phyloP scores from a whole-genome alignment of 2,113 vertebrate species.

The Nematolebias whitei region DNA sequence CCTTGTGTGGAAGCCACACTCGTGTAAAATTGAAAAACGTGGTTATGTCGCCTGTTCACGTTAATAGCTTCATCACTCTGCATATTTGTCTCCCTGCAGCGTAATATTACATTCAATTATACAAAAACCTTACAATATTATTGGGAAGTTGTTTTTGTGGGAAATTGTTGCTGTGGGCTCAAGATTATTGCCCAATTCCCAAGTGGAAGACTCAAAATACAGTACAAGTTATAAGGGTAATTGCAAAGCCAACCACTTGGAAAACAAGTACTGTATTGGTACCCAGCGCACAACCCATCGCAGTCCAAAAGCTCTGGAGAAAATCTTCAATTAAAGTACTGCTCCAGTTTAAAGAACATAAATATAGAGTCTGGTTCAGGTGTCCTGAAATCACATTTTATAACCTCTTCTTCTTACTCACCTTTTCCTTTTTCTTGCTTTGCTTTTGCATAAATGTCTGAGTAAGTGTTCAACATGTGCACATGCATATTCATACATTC shows the following conservation, averaged over 20 bases:
- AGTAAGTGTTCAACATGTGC: slow-evolving; percentile 38
- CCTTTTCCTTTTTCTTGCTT: slow-evolving; percentile 10
- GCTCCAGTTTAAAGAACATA: slow-evolving; percentile 34
- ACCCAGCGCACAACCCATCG: slow-evolving; percentile 42
- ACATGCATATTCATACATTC: slow-evolving; percentile 59
- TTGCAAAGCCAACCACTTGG: slow-evolving; percentile 73
- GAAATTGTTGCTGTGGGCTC: slow-evolving; percentile 62
- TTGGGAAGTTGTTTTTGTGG: slow-evolving; percentile 57
- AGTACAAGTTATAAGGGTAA: slow-evolving; percentile 69
- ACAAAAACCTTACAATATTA: slow-evolving; percentile 53
- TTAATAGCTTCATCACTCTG: slow-evolving; percentile 50
- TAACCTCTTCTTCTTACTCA: slow-evolving; percentile 11
- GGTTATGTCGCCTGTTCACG: slow-evolving; percentile 35
- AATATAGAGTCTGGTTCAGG: slow-evolving; percentile 28
- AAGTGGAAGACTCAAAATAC: slow-evolving; percentile 63
- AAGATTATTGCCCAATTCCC: slow-evolving; percentile 68
- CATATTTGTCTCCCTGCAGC: slow-evolving; percentile 56
- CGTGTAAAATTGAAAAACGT: slow-evolving; percentile 34
- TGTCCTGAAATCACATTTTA: slow-evolving; percentile 13
- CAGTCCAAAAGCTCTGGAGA: slow-evolving; percentile 54
- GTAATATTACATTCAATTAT: slow-evolving; percentile 64
- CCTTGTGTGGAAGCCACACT: slow-evolving; percentile 10
- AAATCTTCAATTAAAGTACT: slow-evolving; percentile 66
- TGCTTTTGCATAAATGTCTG: slow-evolving; percentile 22
- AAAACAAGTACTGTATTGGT: slow-evolving; percentile 66